Base-by-base conservation (phyloP, 2,888 invertebrate species). In the Timandra comae region DNA sequence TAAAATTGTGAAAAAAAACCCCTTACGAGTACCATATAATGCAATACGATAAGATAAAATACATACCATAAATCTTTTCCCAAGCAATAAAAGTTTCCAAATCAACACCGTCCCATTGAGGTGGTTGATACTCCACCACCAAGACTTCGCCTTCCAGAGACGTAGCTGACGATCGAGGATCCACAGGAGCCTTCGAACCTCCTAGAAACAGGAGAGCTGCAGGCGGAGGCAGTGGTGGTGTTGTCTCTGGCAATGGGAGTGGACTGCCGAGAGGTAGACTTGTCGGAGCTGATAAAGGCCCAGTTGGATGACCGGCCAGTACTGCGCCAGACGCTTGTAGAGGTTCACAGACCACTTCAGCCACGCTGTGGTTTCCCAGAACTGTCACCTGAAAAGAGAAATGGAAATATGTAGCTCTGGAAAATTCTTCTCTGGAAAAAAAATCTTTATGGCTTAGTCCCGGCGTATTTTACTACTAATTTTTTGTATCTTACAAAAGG, bases 61-160 rank as follows among this genome's bases (percentile, higher is more conserved):
- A 52, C 69, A 66, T 35, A 85, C 86, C 85, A 49, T 85, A 86
- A 49, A 82, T 79, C 61, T 79, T 85, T 58, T 86, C 86, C 80
- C 82, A 84, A 13, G 78, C 71, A 13, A 86, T 71, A 39, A 86
- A 86, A 3, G 71, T 69, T 36, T 84, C 78, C 44, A 86, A 52
- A 56, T 86, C 88, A 29, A 81, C 80, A 29, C 87, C 86, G 50
- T 89, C 87, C 80, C 86, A 88, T 39, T 75, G 80, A 4, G 80
- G 72, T 0, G 87, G 88, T 38, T 87, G 82, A 45, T 87, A 87
- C 57, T 90, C 89, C 34, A 89, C 86, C 12, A 90, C 85, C 24
- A 90, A 63, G n/a, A 90, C 87, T 63, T 90, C 90, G 5, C 90
- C 90, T 61, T 89, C 89, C 23, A 90, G 64, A 2, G 87, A 79